A percentile compares a stretch with the other conserved stretches of the same genome.
Conservation (phyloP, 2,888 invertebrate genomes). For the Conus canariensis region DNA sequence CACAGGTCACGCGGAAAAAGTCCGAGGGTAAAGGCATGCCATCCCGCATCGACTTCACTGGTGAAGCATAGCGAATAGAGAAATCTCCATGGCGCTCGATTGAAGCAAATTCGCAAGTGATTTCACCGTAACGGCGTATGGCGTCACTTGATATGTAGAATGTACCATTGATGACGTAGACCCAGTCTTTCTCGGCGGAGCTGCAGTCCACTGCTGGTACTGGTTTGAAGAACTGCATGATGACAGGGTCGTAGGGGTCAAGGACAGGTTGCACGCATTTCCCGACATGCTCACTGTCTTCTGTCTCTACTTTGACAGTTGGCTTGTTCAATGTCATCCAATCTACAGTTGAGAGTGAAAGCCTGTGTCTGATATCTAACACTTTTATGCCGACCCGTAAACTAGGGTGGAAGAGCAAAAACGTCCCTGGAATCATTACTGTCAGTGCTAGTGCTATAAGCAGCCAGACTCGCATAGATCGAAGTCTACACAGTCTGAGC, state of each 20-base stretch:
- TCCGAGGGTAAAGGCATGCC: slow-evolving; percentile 65
- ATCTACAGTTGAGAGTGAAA: no score
- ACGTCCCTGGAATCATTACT: no score
- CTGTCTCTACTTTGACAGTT: background rate
- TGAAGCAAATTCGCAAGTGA: slow-evolving; percentile 82
- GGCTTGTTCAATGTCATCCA: no score
- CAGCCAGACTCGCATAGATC: no score
- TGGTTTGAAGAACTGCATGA: slow-evolving; percentile 85
- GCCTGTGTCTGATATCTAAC: no score
- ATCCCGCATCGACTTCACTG: slow-evolving; percentile 60
- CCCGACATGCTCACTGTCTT: slow-evolving; percentile 45
- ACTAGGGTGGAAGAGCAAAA: no score
- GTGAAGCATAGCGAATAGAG: slow-evolving; percentile 56
- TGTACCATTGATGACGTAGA: slow-evolving; percentile 85
- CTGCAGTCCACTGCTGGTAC: slow-evolving; percentile 84
- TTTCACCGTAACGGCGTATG: slow-evolving; percentile 77
- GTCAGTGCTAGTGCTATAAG: no score
- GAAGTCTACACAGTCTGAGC: no score
- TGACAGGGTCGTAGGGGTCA: slow-evolving; percentile 85
- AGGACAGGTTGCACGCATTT: slow-evolving; percentile 85
- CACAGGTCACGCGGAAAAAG: slow-evolving; percentile 72
- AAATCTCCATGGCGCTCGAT: slow-evolving; percentile 72
- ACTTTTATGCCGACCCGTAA: no score
- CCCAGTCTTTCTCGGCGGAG: slow-evolving; percentile 85
- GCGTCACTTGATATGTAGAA: slow-evolving; percentile 82